Conservation (phyloP, 2,113 vertebrate species). For the Forbesichthys agassizii region DNA sequence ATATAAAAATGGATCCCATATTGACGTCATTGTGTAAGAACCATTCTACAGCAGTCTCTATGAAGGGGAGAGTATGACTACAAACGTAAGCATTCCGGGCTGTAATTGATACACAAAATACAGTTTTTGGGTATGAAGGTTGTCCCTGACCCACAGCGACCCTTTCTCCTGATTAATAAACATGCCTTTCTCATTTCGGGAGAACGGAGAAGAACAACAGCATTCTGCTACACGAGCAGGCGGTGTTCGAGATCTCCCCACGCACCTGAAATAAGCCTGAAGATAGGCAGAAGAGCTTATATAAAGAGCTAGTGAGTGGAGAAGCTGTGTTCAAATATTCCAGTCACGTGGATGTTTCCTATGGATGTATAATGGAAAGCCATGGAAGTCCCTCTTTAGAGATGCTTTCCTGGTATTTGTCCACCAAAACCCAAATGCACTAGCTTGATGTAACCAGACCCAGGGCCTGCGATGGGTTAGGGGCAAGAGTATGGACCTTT, state of each 20-base stretch:
- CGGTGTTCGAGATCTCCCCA: neutral
- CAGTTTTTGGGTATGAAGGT: neutral
- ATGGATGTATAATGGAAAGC: conserved; percentile 18
- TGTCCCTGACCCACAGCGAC: conserved; percentile 1
- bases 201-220: conserved; percentile 3
- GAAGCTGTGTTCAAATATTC: conserved; percentile 18
- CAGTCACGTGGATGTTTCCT: conserved; percentile 56
- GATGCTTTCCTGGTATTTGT: conserved; percentile 22
- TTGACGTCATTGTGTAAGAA: too few relatives aligned
- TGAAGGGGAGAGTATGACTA: too few relatives aligned
- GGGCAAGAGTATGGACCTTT: too few relatives aligned
- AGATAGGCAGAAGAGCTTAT: neutral
- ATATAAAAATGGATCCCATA: too few relatives aligned
- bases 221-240: too few relatives aligned
- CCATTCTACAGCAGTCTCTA: too few relatives aligned
- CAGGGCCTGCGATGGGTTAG: too few relatives aligned
- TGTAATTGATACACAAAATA: too few relatives aligned
- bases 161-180: conserved; percentile 6
- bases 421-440: conserved; percentile 35
- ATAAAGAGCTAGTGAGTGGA: conserved; percentile 8
- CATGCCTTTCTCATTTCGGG: neutral
- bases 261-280: neutral
- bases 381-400: conserved; percentile 59
- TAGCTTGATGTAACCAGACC: neutral
- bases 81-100: too few relatives aligned